Base-by-base conservation (phyloP, 2,888 invertebrate species). In the Andrena hattorfiana region DNA sequence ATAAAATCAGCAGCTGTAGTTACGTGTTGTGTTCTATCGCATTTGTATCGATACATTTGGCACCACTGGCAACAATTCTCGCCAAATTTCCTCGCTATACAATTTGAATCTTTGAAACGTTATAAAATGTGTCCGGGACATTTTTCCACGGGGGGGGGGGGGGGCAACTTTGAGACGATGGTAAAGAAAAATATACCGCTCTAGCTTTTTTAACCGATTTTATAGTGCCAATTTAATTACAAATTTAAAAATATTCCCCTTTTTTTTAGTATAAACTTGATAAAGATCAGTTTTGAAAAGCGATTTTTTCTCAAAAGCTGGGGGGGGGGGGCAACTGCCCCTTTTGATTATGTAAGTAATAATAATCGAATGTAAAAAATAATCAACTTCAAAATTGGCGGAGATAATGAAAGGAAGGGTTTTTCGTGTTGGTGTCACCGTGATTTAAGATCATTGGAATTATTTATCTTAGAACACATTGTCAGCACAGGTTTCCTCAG, bases 41-140 rank as follows among this genome's bases (percentile, higher is more conserved):
- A 20, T 60, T 70, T 70, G 7, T n/a, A 28, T 23, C 28, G 6
- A 7, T 32, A 62, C 23, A n/a, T 70, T 42, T 81, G 70, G 74
- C 20, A 81, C n/a, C 79, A 70, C 42, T 81, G 74, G 13, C 4
- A 20, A 35, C 35, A 35, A 49, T 64, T 7, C 6, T 23, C 16
- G 6, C n/a, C 28, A 28, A 16, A 5, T 69, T 73, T 13, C 26
- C 20, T 4, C 23, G 32, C 20, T 28, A 5, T 42, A 26, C 16
- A 49, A 67, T 70, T 81, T 72, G 30, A 81, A 77, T 35, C 35
- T 74, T 54, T 26, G 6, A 71, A 69, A 69, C 7, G 8, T 2
- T 35, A 79, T 8, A 35, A 67, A 66, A 60, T 26, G 13, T 32
- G 20, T 16, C n/a, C n/a, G n/a, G n/a, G n/a, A n/a, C n/a, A n/a